A percentile compares a stretch with the other conserved stretches of the same genome.
Conservation (phyloP, 2,797 vertebrate genomes). For the Acanthis flammea region DNA sequence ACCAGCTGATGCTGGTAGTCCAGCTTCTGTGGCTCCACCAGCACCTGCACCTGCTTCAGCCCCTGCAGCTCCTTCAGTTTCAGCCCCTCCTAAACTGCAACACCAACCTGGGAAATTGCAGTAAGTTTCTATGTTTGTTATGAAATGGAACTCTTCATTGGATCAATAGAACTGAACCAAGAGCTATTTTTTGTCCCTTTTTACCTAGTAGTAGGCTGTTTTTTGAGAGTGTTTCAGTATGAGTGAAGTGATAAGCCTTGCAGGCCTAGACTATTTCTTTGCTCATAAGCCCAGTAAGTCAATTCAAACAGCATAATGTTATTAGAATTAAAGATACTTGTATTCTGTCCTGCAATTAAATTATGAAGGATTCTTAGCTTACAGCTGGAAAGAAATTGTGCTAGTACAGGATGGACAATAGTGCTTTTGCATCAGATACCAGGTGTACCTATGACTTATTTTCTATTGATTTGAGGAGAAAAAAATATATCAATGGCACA, state of each 20-base stretch:
- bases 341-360: neutral
- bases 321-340: neutral
- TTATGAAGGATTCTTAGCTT: neutral
- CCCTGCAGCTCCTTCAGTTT: constrained; percentile 8
- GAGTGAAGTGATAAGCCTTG: neutral
- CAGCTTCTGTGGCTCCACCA: constrained; percentile 51
- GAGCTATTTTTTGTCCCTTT: neutral
- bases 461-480: neutral
- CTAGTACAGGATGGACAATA: neutral
- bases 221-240: neutral
- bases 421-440: neutral
- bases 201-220: neutral
- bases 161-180: neutral
- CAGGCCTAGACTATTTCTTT: neutral
- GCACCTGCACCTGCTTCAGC: neutral
- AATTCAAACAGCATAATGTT: neutral
- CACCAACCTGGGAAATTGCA: constrained; percentile 57
- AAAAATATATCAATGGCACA: neutral
- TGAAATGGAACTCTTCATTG: neutral
- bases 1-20: constrained; percentile 70
- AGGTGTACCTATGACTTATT: neutral
- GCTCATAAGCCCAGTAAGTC: neutral
- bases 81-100: constrained; percentile 46
- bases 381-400: neutral
- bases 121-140: constrained; percentile 72